Percentiles rank a stretch among this genome's conserved stretches.
These are phyloP conservation scores for Meloe dianella DNA, from an alignment of 2,888 invertebrate species.

Conservation along the genomic window DNA sequence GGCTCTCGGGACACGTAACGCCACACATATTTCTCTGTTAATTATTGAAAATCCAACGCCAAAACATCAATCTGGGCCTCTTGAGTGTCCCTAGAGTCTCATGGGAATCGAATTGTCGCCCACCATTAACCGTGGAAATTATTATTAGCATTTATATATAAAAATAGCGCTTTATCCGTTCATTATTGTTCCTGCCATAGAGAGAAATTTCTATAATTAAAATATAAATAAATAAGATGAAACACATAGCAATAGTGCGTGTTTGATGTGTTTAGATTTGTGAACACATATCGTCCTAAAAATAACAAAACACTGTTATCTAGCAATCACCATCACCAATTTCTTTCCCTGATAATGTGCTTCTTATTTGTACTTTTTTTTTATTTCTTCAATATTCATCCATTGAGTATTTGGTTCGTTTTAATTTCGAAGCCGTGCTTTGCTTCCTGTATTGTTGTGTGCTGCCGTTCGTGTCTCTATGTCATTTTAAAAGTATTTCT, in stretches of 20 bases:
- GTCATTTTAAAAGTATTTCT: too few relatives aligned
- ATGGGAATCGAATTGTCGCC: background rate
- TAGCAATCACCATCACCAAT: slow-evolving; percentile 24
- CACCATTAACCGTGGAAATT: slow-evolving; percentile 22
- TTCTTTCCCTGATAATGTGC: slow-evolving; percentile 56
- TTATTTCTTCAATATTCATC: too few relatives aligned
- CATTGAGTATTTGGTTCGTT: too few relatives aligned
- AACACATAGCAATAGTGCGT: slow-evolving; percentile 59
- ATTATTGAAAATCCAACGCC: background rate
- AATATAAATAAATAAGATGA: slow-evolving; percentile 35
- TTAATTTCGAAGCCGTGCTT: slow-evolving; percentile 22
- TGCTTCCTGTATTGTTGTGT: slow-evolving; percentile 20
- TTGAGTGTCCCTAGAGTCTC: slow-evolving; percentile 19
- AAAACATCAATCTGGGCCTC: background rate
- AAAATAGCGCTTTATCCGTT: slow-evolving; percentile 60
- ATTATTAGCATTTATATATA: slow-evolving; percentile 28
- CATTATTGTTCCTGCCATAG: slow-evolving; percentile 59
- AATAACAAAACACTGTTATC: slow-evolving; percentile 21
- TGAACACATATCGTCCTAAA: slow-evolving; percentile 47
- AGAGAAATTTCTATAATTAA: slow-evolving; percentile 48
- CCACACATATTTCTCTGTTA: background rate
- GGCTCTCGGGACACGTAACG: slow-evolving; percentile 48
- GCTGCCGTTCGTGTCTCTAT: slow-evolving; percentile 4
- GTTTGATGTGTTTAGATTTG: slow-evolving; percentile 48
- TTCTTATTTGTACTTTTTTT: too few relatives aligned